Conservation (phyloP, 2,888 invertebrate genomes). For the Philaethria dido region DNA sequence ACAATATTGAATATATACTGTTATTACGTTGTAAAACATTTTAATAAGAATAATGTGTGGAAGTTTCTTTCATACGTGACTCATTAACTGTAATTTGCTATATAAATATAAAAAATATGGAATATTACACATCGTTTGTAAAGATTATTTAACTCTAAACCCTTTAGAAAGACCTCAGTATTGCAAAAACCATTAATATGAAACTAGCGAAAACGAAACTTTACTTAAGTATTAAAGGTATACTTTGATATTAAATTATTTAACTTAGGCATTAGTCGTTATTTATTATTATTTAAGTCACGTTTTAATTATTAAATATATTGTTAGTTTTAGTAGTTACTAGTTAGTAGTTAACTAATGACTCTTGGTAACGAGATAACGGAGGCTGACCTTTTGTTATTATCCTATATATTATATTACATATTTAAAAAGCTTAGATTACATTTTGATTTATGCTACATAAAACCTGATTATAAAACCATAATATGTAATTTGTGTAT, state of each 20-base stretch:
- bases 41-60: neutral
- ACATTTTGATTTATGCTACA: constrained; percentile 4
- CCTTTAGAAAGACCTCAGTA: neutral
- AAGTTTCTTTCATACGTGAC: neutral
- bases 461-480: neutral
- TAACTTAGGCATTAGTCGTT: neutral
- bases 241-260: too few species aligned
- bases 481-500: neutral
- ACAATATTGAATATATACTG: neutral
- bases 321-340: constrained; percentile 9
- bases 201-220: neutral
- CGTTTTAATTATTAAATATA: neutral
- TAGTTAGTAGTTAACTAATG: constrained; percentile 4
- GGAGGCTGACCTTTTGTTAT: constrained; percentile 1
- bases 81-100: neutral
- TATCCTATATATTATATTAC: neutral
- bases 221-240: too few species aligned
- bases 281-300: neutral
- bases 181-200: neutral
- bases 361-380: constrained; percentile 2
- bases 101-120: too few species aligned
- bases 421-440: constrained; percentile 3
- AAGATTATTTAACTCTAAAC: too few species aligned
- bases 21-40: neutral
- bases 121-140: too few species aligned